phyloP scores from a whole-genome alignment of 2,888 invertebrate genomes.

The Zaprionus obscuricornis region DNA sequence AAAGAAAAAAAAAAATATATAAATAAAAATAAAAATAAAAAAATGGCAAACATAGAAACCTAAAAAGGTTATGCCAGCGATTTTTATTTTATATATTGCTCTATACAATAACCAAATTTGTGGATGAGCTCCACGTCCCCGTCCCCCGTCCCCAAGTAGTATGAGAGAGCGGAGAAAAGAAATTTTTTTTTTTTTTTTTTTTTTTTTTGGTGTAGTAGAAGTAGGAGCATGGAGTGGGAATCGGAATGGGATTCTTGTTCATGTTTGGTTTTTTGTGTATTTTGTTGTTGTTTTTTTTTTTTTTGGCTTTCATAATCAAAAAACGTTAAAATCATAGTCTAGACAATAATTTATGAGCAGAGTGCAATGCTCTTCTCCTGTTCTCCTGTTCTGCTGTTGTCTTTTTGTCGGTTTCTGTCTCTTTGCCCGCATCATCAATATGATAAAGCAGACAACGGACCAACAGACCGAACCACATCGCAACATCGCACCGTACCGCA shows the following conservation, averaged over 20 bases:
- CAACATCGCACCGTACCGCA: slow-evolving; percentile 31
- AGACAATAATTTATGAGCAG: slow-evolving; percentile 83
- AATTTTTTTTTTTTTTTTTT: no score
- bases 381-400: slow-evolving; percentile 20
- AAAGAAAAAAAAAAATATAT: slow-evolving; percentile 5
- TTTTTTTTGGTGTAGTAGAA: no score
- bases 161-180: no score
- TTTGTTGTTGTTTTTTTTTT: no score
- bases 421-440: slow-evolving; percentile 61
- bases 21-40: neutral
- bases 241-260: slow-evolving; percentile 23
- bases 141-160: no score
- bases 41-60: slow-evolving; percentile 1
- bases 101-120: slow-evolving; percentile 52
- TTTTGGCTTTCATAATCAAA: slow-evolving; percentile 80
- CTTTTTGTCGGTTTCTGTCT: slow-evolving; percentile 44
- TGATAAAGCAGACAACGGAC: slow-evolving; percentile 37
- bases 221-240: neutral
- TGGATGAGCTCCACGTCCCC: neutral
- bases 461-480: slow-evolving; percentile 8
- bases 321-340: slow-evolving; percentile 83
- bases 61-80: slow-evolving; percentile 63
- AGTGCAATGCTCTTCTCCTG: slow-evolving; percentile 33
- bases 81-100: slow-evolving; percentile 71
- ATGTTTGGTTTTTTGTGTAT: neutral